These are phyloP conservation scores for Cromileptes altivelis DNA, from an alignment of 2,113 vertebrate species.

Conservation along the genomic window DNA sequence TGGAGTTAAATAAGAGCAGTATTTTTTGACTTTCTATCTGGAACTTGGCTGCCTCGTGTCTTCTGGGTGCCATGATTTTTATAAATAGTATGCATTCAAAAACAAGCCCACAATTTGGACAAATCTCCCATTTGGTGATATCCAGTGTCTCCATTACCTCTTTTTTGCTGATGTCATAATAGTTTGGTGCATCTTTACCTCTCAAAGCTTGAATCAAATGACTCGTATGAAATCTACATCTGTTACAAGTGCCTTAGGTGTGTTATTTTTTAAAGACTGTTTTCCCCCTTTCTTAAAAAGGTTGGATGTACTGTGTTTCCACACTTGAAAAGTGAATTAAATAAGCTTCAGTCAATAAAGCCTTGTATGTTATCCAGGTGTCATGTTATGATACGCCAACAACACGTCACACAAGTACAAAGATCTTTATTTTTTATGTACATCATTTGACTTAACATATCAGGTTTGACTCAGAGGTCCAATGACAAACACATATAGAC, in stretches of 20 bases:
- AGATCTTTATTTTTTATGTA: slow-evolving; percentile 67
- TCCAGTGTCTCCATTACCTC: background rate
- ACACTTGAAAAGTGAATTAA: slow-evolving; percentile 7
- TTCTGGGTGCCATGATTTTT: background rate
- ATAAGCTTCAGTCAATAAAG: slow-evolving; percentile 20
- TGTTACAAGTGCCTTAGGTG: slow-evolving; percentile 4
- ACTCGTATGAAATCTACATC: background rate
- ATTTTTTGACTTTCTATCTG: background rate
- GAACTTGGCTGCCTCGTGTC: background rate
- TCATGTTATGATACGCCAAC: background rate
- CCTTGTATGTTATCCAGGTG: background rate
- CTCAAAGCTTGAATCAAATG: background rate
- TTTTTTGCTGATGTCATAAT: background rate
- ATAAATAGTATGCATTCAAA: background rate
- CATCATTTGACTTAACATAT: slow-evolving; percentile 34
- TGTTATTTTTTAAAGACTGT: background rate
- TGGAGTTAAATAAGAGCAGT: background rate
- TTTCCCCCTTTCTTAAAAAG: background rate
- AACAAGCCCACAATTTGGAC: background rate
- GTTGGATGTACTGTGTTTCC: background rate
- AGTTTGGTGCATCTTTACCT: background rate
- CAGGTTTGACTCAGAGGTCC: background rate
- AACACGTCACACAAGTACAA: slow-evolving; percentile 21
- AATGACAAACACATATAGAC: background rate
- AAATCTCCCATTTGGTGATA: background rate